phyloP scores from a whole-genome alignment of 2,797 vertebrate genomes.

The Schizopygopsis pylzovi region DNA sequence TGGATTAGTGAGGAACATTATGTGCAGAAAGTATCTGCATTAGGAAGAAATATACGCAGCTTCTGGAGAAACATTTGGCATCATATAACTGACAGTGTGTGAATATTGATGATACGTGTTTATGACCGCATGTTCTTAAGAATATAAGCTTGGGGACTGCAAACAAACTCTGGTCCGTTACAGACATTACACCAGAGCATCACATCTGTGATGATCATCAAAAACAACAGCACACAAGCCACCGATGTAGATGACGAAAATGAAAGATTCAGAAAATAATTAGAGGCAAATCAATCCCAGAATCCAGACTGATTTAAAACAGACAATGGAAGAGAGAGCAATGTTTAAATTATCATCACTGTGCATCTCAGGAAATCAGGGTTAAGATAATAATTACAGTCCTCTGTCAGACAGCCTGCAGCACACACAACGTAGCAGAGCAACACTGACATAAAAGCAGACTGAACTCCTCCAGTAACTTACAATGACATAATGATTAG shows the following conservation, averaged over 20 bases:
- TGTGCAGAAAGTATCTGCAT: constrained; percentile 42
- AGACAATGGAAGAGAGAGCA: constrained; percentile 3
- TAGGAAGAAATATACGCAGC: constrained; percentile 44
- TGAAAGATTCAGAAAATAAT: constrained; percentile 26
- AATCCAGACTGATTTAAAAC: constrained; percentile 56
- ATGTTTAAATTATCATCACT: constrained; percentile 18
- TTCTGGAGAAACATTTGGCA: constrained; percentile 29
- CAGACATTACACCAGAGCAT: constrained; percentile 13
- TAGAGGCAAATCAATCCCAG: not conserved
- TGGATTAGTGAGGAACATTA: constrained; percentile 50
- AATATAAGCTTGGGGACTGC: not conserved
- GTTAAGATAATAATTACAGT: constrained; percentile 27
- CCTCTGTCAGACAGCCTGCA: not conserved
- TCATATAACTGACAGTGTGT: not conserved
- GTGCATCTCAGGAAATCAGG: constrained; percentile 19
- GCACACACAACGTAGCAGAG: not conserved
- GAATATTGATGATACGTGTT: not conserved
- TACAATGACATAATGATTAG: not conserved
- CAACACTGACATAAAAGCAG: not conserved
- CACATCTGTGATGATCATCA: constrained; percentile 3
- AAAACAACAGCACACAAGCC: constrained; percentile 4
- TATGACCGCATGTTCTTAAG: not conserved
- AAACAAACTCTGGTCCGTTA: not conserved
- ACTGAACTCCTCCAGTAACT: not conserved
- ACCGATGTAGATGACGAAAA: not conserved